These are phyloP conservation scores for Pantala flavescens DNA, from an alignment of 1,140 invertebrate species.

Conservation along the genomic window DNA sequence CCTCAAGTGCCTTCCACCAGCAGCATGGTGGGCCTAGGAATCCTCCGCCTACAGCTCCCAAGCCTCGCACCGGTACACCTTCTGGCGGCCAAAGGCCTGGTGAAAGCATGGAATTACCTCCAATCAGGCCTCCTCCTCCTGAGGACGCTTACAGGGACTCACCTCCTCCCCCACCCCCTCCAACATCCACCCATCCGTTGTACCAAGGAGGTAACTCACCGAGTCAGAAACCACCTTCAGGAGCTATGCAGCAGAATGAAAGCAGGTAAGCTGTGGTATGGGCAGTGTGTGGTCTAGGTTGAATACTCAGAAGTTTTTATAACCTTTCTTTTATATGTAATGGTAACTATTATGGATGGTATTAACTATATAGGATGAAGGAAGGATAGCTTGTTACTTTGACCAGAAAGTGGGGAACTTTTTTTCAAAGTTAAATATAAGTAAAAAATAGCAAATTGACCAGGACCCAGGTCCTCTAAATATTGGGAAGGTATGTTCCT, in stretches of 20 bases:
- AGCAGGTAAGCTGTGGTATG: not conserved
- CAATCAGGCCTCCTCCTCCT: constrained; percentile 29
- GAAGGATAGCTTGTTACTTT: too few species aligned
- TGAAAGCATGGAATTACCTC: constrained; percentile 29
- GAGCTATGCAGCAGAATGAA: too few species aligned
- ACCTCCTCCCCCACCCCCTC: constrained; percentile 55
- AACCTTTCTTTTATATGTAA: too few species aligned
- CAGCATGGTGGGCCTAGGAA: not conserved
- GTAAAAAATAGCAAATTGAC: too few species aligned
- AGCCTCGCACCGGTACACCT: constrained; percentile 16
- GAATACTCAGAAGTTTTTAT: too few species aligned
- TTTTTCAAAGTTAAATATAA: too few species aligned
- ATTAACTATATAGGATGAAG: too few species aligned
- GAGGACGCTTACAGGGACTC: constrained; percentile 37
- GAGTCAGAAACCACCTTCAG: not conserved
- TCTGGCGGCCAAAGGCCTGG: constrained; percentile 24
- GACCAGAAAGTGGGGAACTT: too few species aligned
- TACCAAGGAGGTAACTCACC: constrained; percentile 33
- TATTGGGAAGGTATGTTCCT: too few species aligned
- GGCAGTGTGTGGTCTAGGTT: too few species aligned
- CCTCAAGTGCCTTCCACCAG: not conserved
- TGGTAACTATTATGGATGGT: too few species aligned
- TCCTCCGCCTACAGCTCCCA: constrained; percentile 14
- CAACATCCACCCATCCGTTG: constrained; percentile 59
- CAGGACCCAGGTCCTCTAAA: too few species aligned